phyloP scores from a whole-genome alignment of 1,140 invertebrate species.

The Macrobrachium rosenbergii region DNA sequence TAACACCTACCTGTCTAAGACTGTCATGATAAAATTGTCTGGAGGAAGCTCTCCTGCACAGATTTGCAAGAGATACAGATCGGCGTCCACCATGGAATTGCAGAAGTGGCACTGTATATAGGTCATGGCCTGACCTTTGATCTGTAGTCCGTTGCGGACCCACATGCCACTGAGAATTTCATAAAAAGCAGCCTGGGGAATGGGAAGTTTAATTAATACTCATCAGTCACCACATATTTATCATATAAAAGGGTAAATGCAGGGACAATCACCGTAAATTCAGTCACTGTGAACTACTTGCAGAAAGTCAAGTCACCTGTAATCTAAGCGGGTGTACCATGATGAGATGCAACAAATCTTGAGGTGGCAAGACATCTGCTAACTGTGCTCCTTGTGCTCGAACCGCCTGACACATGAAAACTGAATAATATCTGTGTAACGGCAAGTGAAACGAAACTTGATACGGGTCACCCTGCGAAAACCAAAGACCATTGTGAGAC shows the following conservation, averaged over 20 bases:
- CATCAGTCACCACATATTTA: too few species aligned
- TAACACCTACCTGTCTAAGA: slow-evolving; percentile 77
- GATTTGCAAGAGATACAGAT: slow-evolving; percentile 93
- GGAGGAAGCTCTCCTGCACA: slow-evolving; percentile 90
- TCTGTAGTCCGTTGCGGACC: slow-evolving; percentile 97
- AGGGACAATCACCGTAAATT: background rate
- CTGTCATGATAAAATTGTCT: slow-evolving; percentile 86
- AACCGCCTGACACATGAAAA: slow-evolving; percentile 91
- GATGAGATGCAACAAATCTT: slow-evolving; percentile 83
- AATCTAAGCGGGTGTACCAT: slow-evolving; percentile 92
- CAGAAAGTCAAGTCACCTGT: slow-evolving; percentile 77
- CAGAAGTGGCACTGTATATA: slow-evolving; percentile 99
- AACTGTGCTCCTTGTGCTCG: slow-evolving; percentile 83
- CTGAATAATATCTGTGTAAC: slow-evolving; percentile 92
- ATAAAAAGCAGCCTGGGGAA: slow-evolving; percentile 87
- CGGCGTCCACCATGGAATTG: slow-evolving; percentile 97
- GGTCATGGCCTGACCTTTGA: slow-evolving; percentile 98
- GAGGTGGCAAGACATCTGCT: slow-evolving; percentile 83
- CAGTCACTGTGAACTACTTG: too few species aligned
- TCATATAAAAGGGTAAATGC: background rate
- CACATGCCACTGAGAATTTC: slow-evolving; percentile 94
- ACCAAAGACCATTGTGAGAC: too few species aligned
- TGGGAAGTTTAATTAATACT: background rate
- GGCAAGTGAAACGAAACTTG: slow-evolving; percentile 88
- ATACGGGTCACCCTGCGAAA: slow-evolving; percentile 33